A percentile compares a stretch with the other conserved stretches of the same genome.
Evolutionary conservation across 2,797 vertebrate species (phyloP).

Genomic region (Cirrhinus mrigala): DNA sequence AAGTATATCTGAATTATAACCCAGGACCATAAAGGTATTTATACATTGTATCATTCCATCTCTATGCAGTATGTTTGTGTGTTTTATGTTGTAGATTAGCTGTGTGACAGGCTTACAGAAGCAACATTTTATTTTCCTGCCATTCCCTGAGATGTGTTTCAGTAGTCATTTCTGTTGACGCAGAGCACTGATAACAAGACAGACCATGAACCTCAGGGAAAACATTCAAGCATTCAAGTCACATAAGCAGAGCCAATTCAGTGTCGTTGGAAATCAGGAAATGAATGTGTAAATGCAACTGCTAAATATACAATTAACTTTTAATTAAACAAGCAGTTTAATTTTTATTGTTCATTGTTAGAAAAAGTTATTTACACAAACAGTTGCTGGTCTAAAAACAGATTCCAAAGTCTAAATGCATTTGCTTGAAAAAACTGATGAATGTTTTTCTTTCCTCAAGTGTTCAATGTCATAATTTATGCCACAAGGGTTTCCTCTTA

Average conservation of each 20-base stretch:
- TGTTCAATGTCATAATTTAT: slow-evolving; percentile 1
- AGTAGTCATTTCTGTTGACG: slow-evolving; percentile 32
- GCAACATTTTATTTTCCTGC: not conserved
- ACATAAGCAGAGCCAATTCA: not conserved
- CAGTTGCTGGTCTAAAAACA: not conserved
- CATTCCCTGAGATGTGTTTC: slow-evolving; percentile 24
- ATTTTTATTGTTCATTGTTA: slow-evolving; percentile 38
- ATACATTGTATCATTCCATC: not conserved
- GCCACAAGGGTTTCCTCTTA: not conserved
- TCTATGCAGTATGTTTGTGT: slow-evolving; percentile 16
- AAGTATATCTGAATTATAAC: not conserved
- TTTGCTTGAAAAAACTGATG: slow-evolving; percentile 13
- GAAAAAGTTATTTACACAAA: slow-evolving; percentile 61
- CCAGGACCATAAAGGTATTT: slow-evolving; percentile 40
- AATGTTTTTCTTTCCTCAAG: slow-evolving; percentile 1
- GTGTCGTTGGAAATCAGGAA: not conserved
- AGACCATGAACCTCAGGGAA: slow-evolving; percentile 64
- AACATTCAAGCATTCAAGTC: slow-evolving; percentile 17
- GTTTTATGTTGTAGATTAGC: not conserved
- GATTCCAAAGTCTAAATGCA: slow-evolving; percentile 17
- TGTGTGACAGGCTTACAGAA: not conserved
- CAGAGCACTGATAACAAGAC: slow-evolving; percentile 21
- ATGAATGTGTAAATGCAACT: slow-evolving; percentile 43
- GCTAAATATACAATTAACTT: slow-evolving; percentile 48
- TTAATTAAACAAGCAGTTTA: slow-evolving; percentile 31